phyloP scores from a whole-genome alignment of 2,888 invertebrate genomes.

The Sphaeridia pumilis region DNA sequence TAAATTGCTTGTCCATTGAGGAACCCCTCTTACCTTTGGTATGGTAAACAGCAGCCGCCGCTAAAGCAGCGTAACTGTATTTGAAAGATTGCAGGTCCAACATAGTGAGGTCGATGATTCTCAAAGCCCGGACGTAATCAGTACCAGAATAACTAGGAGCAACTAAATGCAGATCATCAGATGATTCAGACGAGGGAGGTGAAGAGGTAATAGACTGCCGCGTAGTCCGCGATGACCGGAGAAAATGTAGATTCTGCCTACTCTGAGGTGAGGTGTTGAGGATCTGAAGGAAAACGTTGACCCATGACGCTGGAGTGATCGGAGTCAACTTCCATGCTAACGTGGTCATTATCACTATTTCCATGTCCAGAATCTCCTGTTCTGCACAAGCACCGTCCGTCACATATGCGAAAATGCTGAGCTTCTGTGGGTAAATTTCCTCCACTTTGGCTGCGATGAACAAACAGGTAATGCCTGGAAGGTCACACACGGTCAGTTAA shows the following conservation, averaged over 20 bases:
- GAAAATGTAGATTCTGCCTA: constrained; percentile 29
- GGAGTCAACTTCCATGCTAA: constrained; percentile 81
- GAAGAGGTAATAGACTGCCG: not conserved
- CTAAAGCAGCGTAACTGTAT: constrained; percentile 74
- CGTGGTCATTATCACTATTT: constrained; percentile 40
- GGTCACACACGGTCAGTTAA: constrained; percentile 4
- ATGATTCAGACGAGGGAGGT: no score
- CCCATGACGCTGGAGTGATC: constrained; percentile 83
- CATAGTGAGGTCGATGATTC: constrained; percentile 78
- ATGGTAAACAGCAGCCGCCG: constrained; percentile 81
- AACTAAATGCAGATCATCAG: constrained; percentile 42
- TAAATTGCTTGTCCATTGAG: no score
- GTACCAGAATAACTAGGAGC: constrained; percentile 79
- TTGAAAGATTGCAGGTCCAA: constrained; percentile 72
- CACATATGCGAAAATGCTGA: constrained; percentile 88
- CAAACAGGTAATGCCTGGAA: constrained; percentile 76
- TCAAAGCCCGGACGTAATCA: constrained; percentile 71
- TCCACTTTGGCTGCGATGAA: constrained; percentile 92
- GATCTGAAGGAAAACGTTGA: constrained; percentile 86
- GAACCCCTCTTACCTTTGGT: constrained; percentile 60
- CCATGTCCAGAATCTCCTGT: constrained; percentile 55
- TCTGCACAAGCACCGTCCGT: constrained; percentile 94
- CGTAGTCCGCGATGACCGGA: constrained; percentile 20
- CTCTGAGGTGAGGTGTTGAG: constrained; percentile 37
- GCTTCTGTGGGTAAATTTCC: constrained; percentile 96